Conservation (phyloP, 2,797 vertebrate genomes). For the Melanotaenia parkinsoni region DNA sequence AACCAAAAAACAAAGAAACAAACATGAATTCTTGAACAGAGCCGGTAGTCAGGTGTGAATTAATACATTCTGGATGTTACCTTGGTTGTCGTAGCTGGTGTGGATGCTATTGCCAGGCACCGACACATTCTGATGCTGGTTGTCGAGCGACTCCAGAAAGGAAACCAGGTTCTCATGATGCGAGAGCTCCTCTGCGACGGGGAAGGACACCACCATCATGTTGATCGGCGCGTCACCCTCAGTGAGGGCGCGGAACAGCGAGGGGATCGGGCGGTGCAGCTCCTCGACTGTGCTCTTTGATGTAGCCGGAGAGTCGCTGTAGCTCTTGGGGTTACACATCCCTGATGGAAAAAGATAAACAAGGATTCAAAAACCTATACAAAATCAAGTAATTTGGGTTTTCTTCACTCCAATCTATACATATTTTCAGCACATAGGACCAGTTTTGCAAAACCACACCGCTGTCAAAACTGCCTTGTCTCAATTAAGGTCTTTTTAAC, state of each 20-base stretch:
- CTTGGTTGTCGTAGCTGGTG: conserved; percentile 85
- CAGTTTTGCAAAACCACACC: conserved; percentile 39
- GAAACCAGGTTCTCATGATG: conserved; percentile 97
- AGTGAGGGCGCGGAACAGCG: conserved; percentile 94
- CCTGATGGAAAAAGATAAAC: conserved; percentile 71
- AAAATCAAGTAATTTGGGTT: not conserved
- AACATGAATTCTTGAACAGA: no score
- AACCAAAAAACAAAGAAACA: no score
- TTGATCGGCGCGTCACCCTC: conserved; percentile 93
- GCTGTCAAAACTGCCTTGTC: conserved; percentile 47
- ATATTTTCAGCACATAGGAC: conserved; percentile 6
- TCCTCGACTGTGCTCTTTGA: conserved; percentile 99
- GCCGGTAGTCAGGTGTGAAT: not conserved
- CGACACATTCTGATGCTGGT: conserved; percentile 91
- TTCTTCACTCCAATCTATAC: not conserved
- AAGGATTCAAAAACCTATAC: not conserved
- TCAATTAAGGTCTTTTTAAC: conserved; percentile 63
- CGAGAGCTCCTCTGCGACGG: conserved; percentile 93
- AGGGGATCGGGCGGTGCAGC: conserved; percentile 93
- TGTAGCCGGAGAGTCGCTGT: conserved; percentile 95
- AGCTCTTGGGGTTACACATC: conserved; percentile 98
- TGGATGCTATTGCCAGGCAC: conserved; percentile 91
- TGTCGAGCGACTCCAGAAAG: conserved; percentile 93
- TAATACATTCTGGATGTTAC: conserved; percentile 34
- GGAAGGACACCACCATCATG: conserved; percentile 98